Base-by-base conservation (phyloP, 1,140 invertebrate species). In the Homalodisca vitripennis region DNA sequence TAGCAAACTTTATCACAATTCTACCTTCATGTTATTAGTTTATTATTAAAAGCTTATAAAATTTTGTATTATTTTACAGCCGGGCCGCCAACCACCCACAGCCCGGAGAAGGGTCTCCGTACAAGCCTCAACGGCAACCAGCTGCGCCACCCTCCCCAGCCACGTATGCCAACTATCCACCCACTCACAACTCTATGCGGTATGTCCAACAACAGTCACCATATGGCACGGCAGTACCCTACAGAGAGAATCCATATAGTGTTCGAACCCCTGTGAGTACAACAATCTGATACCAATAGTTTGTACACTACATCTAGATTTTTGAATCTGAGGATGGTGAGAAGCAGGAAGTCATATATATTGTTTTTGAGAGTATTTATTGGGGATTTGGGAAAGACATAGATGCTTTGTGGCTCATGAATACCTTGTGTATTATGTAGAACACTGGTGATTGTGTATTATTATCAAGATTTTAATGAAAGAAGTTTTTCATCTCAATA, bases 201-300 rank as follows among this genome's bases (percentile, higher is more conserved):
- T 74, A 72, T 64, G 71, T 74, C 10, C 72, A 73, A 48, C 72
- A 73, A 48, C 71, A 72, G 48, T 72, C 73, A 30, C 73, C 73
- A 30, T 74, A 74, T 60, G 71, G 70, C 13, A 57, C 65, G 26
- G 69, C 73, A 53, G 71, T 73, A 30, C 73, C 71, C 26, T 74
- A 74, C 63, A 41, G 73, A 47, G 73, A 74, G 12, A 71, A 67
- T 55, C 73, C 73, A 3, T 72, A 73, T 53, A 70, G 57, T 30
- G 64, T 71, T 22, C 60, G 69, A 13, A 71, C 63, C 31, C 69
- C 71, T 55, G 73, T 73, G 46, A 74, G 69, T 67, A 46, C 29
- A 60, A 13, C 34, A 10, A 17, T 41, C 34, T 41, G n/a, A n/a
- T n/a, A n/a, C n/a, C n/a, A n/a, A n/a, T n/a, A n/a, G n/a, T n/a